Evolutionary conservation across 2,888 invertebrate genomes (phyloP), one percentile per base, ranked within the genome.

Genomic region (Orgyia antiqua): DNA sequence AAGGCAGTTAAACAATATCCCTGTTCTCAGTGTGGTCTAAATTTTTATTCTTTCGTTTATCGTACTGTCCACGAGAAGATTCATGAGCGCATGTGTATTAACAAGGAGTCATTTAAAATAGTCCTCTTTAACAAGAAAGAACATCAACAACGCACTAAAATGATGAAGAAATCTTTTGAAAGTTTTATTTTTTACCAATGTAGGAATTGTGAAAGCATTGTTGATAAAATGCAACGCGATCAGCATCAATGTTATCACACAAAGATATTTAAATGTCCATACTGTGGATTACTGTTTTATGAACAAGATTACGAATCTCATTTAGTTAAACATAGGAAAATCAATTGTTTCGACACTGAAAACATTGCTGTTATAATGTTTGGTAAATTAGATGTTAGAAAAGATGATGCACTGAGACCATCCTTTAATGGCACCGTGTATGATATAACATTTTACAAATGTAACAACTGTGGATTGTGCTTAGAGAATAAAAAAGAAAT

Each of bases 361-460:
- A 63, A 67, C 39, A 75, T 79, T 10, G 68, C 61, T 51, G 56
- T 80, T 3, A 51, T 80, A 36, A 51, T 72, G 38, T 61, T 77
- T 42, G 77, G 74, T 8, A 47, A 43, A 26, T 36, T 33, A 19
- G 29, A 15, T 4, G 21, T 33, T n/a, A 4, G 23, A n/a, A 26
- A 35, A 27, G 27, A 37, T 6, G 23, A 31, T 7, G 29, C 39
- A 17, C 10, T 29, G 4, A 27, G 21, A 10, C 44, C 61, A 4
- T 54, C 51, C 27, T 78, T 67, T 34, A 54, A 19, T 21, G 78
- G 79, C 9, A 50, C 45, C 12, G 45, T 68, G 33, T 58, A 52
- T 42, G 75, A 80, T 51, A 73, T 70, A 39, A 62, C 61, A 13
- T 54, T 78, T 39, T 74, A 69, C 39, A 65, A 57, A 49, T 82